Percentiles rank a stretch among this genome's conserved stretches.
phyloP scores from a whole-genome alignment of 2,113 vertebrate species.

The Myrmecophaga tridactyla region DNA sequence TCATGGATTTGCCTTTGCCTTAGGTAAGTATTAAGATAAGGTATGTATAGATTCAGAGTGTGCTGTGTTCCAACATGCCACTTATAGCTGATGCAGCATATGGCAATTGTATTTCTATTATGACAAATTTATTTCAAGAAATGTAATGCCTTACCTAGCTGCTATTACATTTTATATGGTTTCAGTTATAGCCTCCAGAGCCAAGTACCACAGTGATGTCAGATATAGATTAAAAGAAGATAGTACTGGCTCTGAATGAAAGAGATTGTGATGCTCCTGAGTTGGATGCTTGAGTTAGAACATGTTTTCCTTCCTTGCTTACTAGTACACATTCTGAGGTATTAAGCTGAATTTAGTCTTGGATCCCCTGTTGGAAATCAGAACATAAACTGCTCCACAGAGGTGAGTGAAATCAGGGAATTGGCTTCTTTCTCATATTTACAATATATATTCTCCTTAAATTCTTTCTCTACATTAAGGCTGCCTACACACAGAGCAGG shows the following conservation, averaged over 20 bases:
- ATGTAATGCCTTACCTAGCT: slow-evolving; percentile 36
- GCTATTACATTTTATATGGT: slow-evolving; percentile 66
- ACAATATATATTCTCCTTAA: neutral
- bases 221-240: slow-evolving; percentile 49
- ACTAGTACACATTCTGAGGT: neutral
- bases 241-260: neutral
- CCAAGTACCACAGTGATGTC: slow-evolving; percentile 46
- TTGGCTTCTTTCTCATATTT: neutral
- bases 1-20: neutral
- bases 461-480: neutral
- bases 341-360: neutral
- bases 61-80: slow-evolving; percentile 32
- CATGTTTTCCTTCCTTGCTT: neutral
- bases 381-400: neutral
- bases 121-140: slow-evolving; percentile 31
- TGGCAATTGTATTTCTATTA: slow-evolving; percentile 27
- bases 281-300: neutral
- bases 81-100: neutral
- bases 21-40: slow-evolving; percentile 38
- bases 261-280: neutral
- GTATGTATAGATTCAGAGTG: neutral
- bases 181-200: slow-evolving; percentile 47
- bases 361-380: neutral
- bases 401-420: neutral
- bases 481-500: neutral